Percentiles rank a stretch among this genome's conserved stretches.
Evolutionary conservation across 2,888 invertebrate genomes (phyloP).

Genomic region (Andrena fulva): DNA sequence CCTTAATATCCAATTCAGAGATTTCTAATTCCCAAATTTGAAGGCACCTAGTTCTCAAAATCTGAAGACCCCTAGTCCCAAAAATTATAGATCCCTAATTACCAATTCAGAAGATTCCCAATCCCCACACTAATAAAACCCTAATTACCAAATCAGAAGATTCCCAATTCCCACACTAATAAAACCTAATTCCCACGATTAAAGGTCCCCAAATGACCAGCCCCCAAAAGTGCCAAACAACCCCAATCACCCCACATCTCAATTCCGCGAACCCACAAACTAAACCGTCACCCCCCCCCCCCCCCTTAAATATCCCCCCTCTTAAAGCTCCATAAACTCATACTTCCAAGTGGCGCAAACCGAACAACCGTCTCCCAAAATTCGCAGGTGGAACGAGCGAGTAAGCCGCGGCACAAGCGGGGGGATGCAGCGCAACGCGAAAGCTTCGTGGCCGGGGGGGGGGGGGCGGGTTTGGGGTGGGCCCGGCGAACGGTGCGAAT

Average conservation of each 20-base stretch:
- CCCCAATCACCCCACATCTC: neutral
- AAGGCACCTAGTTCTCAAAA: neutral
- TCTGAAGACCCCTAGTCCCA: neutral
- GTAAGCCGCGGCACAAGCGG: neutral
- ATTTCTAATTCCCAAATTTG: neutral
- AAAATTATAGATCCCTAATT: neutral
- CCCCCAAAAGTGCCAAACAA: too few species aligned
- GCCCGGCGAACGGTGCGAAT: constrained; percentile 31
- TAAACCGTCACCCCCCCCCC: neutral
- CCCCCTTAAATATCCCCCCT: neutral
- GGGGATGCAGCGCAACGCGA: neutral
- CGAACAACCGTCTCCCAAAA: neutral
- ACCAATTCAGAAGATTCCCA: too few species aligned
- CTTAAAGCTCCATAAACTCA: neutral
- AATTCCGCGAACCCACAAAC: neutral
- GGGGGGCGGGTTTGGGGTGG: neutral
- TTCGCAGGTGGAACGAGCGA: neutral
- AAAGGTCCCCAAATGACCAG: too few species aligned
- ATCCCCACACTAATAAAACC: too few species aligned
- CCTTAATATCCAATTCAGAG: too few species aligned
- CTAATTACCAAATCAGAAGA: too few species aligned
- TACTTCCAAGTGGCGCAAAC: too few species aligned
- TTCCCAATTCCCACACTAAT: too few species aligned
- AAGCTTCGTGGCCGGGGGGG: neutral
- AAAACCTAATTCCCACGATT: too few species aligned